Base-by-base conservation (phyloP, 2,113 vertebrate genomes). In the Arvicanthis niloticus region DNA sequence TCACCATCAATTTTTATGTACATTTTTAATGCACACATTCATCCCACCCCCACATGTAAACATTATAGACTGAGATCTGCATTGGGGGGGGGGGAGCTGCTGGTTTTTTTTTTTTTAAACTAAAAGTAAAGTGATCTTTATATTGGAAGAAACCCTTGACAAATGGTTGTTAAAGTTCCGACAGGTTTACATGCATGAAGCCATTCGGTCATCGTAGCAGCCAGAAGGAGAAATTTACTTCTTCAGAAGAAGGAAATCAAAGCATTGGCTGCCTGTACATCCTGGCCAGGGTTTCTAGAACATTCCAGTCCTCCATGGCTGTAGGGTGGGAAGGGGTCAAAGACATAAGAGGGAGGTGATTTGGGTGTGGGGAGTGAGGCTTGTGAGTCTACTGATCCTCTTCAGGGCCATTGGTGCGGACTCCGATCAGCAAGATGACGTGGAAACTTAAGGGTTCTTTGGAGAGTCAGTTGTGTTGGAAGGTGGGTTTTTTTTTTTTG, bases 291-390 rank as follows among this genome's bases (percentile, higher is more conserved):
- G 21, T 76, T 86, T 86, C 42, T 24, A 53, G 86, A 70, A 26
- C 67, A 89, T 15, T 12, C 37, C 40, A 77, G 5, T 21, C n/a
- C n/a, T 51, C 40, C 58, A 62, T 84, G 24, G 3, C 76, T 60
- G 77, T 40, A 19, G 24, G 17, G 31, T 70, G 21, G 19, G 29
- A 16, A 40, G 7, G 58, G 26, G 16, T 21, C 21, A 42, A 40
- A 88, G 22, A n/a, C 0, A 5, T 0, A 3, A 56, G 37, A 37
- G 78, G 4, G 26, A 3, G 34, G 16, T 11, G 5, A 21, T 34
- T 17, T 58, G 37, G 3, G 13, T 2, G 12, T 31, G 1, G 2
- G 42, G 42, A 19, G 29, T 22, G 48, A 68, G 42, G 31, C 17
- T 37, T 13, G 56, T 42, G 56, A 62, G n/a, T n/a, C 81, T 84